phyloP scores from a whole-genome alignment of 2,113 vertebrate genomes.

The Columbina picui region DNA sequence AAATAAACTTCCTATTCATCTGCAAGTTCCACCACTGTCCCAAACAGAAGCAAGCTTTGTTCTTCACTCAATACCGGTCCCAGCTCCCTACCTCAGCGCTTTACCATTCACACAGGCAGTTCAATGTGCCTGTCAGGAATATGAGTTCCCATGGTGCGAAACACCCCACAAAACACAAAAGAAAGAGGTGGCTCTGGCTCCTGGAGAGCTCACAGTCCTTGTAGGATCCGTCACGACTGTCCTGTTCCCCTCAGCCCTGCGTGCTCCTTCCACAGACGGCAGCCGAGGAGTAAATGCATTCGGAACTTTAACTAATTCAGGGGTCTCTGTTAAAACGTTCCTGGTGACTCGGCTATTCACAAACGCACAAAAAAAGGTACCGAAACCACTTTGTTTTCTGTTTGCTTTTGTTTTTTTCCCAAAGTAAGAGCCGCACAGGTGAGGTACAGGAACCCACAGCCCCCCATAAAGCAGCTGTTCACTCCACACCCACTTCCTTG shows the following conservation, averaged over 20 bases:
- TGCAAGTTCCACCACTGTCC: background rate
- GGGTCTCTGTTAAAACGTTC: background rate
- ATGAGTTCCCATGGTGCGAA: background rate
- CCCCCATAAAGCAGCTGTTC: background rate
- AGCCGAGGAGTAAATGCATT: background rate
- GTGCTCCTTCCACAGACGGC: background rate
- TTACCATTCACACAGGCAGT: background rate
- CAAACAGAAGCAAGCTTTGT: background rate
- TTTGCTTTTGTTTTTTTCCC: background rate
- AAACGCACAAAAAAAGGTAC: background rate
- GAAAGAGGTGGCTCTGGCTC: background rate
- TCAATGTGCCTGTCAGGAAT: fast-evolving
- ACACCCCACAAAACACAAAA: background rate
- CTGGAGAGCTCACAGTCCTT: fast-evolving
- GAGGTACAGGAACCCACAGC: fast-evolving
- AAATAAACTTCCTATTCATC: background rate
- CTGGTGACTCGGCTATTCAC: constrained; percentile 1
- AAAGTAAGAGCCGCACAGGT: background rate
- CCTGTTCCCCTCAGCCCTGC: background rate
- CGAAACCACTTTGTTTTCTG: background rate
- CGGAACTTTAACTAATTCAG: background rate
- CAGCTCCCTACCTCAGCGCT: background rate
- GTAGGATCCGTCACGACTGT: background rate
- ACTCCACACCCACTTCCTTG: fast-evolving
- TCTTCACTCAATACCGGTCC: background rate